Conservation (phyloP, 2,888 invertebrate species). For the Lasioglossum calceatum region DNA sequence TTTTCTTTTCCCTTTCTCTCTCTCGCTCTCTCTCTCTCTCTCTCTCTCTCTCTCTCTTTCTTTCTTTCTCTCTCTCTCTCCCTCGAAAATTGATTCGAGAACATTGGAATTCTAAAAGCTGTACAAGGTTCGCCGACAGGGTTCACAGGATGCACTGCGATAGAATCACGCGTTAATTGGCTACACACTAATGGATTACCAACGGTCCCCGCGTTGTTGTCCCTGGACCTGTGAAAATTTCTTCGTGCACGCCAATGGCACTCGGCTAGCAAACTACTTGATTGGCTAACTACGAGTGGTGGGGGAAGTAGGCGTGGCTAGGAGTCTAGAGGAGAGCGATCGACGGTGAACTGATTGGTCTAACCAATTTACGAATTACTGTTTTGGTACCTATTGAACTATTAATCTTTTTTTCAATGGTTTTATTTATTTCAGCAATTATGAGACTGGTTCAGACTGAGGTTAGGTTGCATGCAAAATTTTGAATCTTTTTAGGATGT, state of each 20-base stretch:
- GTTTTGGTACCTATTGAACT: neutral
- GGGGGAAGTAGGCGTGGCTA: neutral
- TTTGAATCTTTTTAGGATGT: neutral
- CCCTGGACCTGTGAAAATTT: slow-evolving; percentile 46
- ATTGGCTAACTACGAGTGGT: neutral
- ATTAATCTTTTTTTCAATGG: neutral
- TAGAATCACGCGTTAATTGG: slow-evolving; percentile 64
- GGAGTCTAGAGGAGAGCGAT: neutral
- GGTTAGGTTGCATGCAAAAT: neutral
- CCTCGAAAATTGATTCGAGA: neutral
- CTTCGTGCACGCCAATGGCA: slow-evolving; percentile 25
- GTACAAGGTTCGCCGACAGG: slow-evolving; percentile 71
- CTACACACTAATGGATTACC: slow-evolving; percentile 54
- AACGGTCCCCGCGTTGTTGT: slow-evolving; percentile 39
- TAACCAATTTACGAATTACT: neutral
- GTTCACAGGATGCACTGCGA: slow-evolving; percentile 80
- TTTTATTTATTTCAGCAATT: neutral
- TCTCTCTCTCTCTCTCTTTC: neutral
- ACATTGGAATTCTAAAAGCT: slow-evolving; percentile 58
- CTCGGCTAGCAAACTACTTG: neutral
- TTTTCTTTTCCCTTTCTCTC: neutral
- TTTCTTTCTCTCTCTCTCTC: neutral
- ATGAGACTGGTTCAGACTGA: neutral
- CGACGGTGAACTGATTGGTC: neutral
- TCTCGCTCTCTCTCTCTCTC: neutral